Base-by-base conservation (phyloP, 2,113 vertebrate genomes). In the Stegastes partitus region DNA sequence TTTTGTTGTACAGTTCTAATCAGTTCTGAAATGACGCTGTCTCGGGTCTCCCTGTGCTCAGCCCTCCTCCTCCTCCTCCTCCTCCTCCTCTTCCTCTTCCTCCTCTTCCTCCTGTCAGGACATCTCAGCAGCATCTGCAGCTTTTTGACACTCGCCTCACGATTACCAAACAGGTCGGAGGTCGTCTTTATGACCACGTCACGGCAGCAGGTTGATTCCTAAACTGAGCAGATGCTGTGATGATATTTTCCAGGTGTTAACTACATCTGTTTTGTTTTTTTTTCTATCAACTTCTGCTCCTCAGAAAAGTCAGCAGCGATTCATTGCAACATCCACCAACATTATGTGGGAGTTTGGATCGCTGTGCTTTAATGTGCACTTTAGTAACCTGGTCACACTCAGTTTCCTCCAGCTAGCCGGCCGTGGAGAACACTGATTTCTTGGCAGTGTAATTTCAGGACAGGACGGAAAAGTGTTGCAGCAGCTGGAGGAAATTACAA, bases 1-100 rank as follows among this genome's bases (percentile, higher is more conserved):
- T 49, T n/a, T 61, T 65, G 54, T 89, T 90, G 81, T 78, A 77
- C 59, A 79, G 77, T 68, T 79, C 0, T 64, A 54, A 66, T 82
- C 68, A 22, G 76, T 64, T 89, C 50, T 83, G 66, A 70, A 59
- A 79, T 77, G 68, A 85, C 3, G 56, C 72, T 49, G 71, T 73
- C 57, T 64, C 54, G 63, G 66, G 47, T 68, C 44, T 75, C 0
- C 6, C 68, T 58, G 51, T 21, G 15, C 69, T 54, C 39, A 16
- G 19, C 7, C 18, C 14, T 56, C 47, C 37, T 53, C 34, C 47
- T 77, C 22, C 11, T 55, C 9, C 15, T n/a, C 34, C 2, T 34
- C 18, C 19, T 55, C 47, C 34, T 53, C 34, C 47, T 77, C 22
- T 10, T 63, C 19, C 15, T 28, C 23, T 3, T 47, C 26, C 23